These are phyloP conservation scores for Rapana venosa DNA, from an alignment of 2,888 invertebrate species.

Conservation along the genomic window DNA sequence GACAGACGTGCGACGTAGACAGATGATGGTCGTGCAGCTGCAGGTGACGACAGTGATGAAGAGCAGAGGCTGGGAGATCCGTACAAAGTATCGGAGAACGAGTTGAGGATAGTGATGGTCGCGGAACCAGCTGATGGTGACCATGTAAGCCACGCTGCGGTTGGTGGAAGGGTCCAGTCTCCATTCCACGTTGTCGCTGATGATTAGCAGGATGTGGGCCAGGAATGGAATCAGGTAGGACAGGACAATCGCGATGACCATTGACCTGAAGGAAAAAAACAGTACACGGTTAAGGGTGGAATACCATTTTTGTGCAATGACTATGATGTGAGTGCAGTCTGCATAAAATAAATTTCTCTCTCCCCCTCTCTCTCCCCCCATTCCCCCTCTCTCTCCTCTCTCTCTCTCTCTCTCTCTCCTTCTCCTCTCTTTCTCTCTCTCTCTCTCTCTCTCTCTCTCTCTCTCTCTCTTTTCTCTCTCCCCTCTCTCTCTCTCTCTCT, in stretches of 20 bases:
- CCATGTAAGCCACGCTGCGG: neutral
- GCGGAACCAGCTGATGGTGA: neutral
- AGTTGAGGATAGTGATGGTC: too few species aligned
- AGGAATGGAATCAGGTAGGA: neutral
- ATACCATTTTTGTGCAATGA: too few species aligned
- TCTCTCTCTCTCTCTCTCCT: too few species aligned
- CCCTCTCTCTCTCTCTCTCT: too few species aligned
- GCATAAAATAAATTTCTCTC: too few species aligned
- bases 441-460: too few species aligned
- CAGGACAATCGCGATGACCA: neutral
- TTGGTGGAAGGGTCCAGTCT: neutral
- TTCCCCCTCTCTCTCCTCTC: too few species aligned
- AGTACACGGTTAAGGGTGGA: too few species aligned
- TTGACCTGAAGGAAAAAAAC: neutral
- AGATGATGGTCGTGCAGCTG: neutral
- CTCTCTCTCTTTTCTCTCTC: too few species aligned
- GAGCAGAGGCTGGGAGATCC: neutral
- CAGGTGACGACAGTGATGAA: neutral
- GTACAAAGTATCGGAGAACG: neutral
- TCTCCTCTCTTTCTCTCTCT: too few species aligned
- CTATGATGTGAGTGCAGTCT: too few species aligned
- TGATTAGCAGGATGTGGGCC: neutral
- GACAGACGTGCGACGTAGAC: neutral
- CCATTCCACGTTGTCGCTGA: neutral
- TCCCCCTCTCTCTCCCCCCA: too few species aligned